A percentile compares a stretch with the other conserved stretches of the same genome.
phyloP scores from a whole-genome alignment of 2,797 vertebrate genomes.

The Morus bassanus region DNA sequence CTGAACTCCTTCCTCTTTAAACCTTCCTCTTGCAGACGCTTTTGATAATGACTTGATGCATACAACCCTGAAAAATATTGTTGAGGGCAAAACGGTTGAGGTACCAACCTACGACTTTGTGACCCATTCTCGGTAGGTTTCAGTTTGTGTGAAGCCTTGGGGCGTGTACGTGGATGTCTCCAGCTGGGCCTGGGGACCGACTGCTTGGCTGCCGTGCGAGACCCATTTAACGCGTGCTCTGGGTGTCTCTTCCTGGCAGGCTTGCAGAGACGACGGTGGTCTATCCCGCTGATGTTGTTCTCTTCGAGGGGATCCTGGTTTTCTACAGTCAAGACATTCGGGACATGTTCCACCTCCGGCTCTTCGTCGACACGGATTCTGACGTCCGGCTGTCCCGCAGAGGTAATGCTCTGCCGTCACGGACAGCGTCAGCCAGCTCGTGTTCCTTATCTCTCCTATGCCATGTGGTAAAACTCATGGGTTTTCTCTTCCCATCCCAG shows the following conservation, averaged over 20 bases:
- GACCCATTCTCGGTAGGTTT: slow-evolving; percentile 91
- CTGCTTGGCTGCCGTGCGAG: rapidly evolving
- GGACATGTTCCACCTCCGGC: slow-evolving; percentile 97
- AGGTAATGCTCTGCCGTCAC: rapidly evolving
- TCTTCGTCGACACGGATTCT: slow-evolving; percentile 97
- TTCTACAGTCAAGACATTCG: slow-evolving; percentile 94
- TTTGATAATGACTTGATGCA: slow-evolving; percentile 96
- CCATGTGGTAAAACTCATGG: neutral
- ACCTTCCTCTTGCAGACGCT: slow-evolving; percentile 78
- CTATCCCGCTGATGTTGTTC: slow-evolving; percentile 92
- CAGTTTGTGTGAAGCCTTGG: neutral
- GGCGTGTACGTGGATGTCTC: rapidly evolving
- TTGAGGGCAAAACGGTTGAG: slow-evolving; percentile 89
- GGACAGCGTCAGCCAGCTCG: rapidly evolving
- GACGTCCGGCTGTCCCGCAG: slow-evolving; percentile 90
- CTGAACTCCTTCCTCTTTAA: neutral
- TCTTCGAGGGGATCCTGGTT: slow-evolving; percentile 95
- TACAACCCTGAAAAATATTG: slow-evolving; percentile 87
- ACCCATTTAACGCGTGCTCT: rapidly evolving
- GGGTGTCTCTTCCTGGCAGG: slow-evolving; percentile 69
- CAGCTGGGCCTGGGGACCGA: neutral
- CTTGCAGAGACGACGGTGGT: slow-evolving; percentile 86
- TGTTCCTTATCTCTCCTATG: rapidly evolving
- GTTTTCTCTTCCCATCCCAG: slow-evolving; percentile 63
- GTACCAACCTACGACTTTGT: slow-evolving; percentile 95